Percentiles rank a stretch among this genome's conserved stretches.
These are phyloP conservation scores for Thripadectes ignobilis DNA, from an alignment of 2,797 vertebrate genomes.

Conservation along the genomic window DNA sequence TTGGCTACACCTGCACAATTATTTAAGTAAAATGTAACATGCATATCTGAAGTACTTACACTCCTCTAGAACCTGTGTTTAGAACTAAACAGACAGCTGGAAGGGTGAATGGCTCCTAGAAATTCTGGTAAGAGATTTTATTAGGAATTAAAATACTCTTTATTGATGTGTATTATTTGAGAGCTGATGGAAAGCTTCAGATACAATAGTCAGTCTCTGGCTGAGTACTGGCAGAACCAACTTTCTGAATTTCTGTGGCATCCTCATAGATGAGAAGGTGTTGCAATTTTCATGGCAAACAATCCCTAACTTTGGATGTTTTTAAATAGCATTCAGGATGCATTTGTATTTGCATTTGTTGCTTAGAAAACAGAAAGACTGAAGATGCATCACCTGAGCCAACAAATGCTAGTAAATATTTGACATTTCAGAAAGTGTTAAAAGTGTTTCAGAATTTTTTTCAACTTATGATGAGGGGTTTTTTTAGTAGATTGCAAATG, in stretches of 20 bases:
- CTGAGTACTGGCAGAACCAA: not conserved
- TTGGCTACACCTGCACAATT: not conserved
- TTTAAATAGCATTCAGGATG: not conserved
- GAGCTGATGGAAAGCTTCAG: not conserved
- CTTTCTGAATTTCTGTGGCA: not conserved
- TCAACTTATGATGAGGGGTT: not conserved
- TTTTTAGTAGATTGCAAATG: slow-evolving; percentile 2
- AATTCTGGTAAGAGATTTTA: not conserved
- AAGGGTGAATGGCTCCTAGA: not conserved
- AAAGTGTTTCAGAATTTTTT: not conserved
- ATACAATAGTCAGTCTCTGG: not conserved
- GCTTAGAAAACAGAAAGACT: not conserved
- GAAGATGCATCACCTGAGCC: not conserved
- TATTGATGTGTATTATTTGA: not conserved
- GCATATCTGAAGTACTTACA: not conserved
- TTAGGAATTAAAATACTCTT: not conserved
- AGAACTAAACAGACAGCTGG: not conserved
- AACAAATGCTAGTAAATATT: not conserved
- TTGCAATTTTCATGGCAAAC: not conserved
- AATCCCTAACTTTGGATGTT: not conserved
- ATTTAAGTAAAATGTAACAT: not conserved
- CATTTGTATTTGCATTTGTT: not conserved
- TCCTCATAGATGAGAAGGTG: not conserved
- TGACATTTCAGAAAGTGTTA: not conserved
- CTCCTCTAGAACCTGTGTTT: not conserved